phyloP scores from a whole-genome alignment of 1,140 invertebrate species.

The Zaprionus africanus region DNA sequence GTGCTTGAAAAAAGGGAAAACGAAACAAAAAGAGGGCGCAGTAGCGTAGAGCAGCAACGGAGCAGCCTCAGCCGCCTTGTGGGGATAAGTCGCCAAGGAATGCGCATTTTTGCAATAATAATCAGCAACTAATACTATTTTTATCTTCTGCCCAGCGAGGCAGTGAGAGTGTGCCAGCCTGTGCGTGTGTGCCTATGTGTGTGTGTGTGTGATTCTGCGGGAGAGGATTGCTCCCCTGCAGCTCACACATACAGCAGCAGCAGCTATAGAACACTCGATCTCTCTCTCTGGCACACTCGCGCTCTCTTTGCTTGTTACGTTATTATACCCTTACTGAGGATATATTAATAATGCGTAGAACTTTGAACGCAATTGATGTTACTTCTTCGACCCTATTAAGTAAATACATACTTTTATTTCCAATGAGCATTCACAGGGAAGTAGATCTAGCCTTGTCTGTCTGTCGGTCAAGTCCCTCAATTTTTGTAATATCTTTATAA shows the following conservation, averaged over 20 bases:
- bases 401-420: no score
- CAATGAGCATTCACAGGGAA: no score
- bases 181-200: slow-evolving; percentile 2
- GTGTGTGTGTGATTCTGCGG: slow-evolving; percentile 5
- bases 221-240: slow-evolving; percentile 44
- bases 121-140: slow-evolving; percentile 84
- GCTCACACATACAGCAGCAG: slow-evolving; percentile 3
- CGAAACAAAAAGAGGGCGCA: slow-evolving; percentile 74
- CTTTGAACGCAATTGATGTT: no score
- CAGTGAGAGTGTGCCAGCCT: slow-evolving; percentile 38
- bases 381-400: no score
- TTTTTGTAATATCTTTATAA: no score
- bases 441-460: no score
- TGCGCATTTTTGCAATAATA: slow-evolving; percentile 84
- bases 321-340: background rate
- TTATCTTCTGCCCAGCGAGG: slow-evolving; percentile 74
- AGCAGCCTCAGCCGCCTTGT: slow-evolving; percentile 59
- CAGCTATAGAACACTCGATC: slow-evolving; percentile 5
- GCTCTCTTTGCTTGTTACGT: slow-evolving; percentile 31
- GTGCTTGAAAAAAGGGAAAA: slow-evolving; percentile 79
- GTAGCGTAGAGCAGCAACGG: slow-evolving; percentile 53
- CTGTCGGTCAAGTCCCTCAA: no score
- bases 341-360: no score
- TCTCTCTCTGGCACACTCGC: slow-evolving; percentile 35
- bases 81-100: slow-evolving; percentile 76